Conservation (phyloP, 1,140 invertebrate species). For the Campodea augens region DNA sequence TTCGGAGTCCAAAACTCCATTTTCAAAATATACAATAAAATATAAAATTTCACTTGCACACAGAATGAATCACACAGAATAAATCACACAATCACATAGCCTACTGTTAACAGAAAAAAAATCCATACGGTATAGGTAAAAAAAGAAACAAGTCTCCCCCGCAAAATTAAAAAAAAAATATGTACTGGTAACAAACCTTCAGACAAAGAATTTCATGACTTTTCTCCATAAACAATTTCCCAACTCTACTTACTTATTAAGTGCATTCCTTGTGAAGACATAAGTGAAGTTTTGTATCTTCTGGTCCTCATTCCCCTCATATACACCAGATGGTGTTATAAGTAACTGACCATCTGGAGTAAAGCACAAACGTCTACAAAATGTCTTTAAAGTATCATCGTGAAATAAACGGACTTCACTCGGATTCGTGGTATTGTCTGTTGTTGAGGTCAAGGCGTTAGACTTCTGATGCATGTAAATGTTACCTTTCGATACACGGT, state of each 20-base stretch:
- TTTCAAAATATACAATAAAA: too few species aligned
- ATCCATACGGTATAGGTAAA: too few species aligned
- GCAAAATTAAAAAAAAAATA: slow-evolving; percentile 4
- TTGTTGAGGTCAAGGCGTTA: slow-evolving; percentile 39
- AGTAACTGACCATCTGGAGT: slow-evolving; percentile 75
- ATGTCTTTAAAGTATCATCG: slow-evolving; percentile 87
- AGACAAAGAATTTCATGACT: slow-evolving; percentile 3
- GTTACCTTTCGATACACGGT: neutral
- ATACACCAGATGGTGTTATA: slow-evolving; percentile 59
- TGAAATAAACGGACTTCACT: slow-evolving; percentile 57
- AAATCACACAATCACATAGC: too few species aligned
- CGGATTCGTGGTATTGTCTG: too few species aligned
- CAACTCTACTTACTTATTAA: slow-evolving; percentile 38
- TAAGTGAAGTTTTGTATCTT: slow-evolving; percentile 49
- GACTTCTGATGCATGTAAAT: slow-evolving; percentile 35
- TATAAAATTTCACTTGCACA: too few species aligned
- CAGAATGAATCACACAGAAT: too few species aligned
- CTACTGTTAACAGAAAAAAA: too few species aligned
- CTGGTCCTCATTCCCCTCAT: slow-evolving; percentile 31
- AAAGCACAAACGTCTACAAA: slow-evolving; percentile 70
- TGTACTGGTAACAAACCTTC: slow-evolving; percentile 1
- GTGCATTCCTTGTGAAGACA: slow-evolving; percentile 51
- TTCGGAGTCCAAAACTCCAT: too few species aligned
- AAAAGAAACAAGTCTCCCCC: neutral
- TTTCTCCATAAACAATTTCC: neutral